Base-by-base conservation (phyloP, 2,113 vertebrate species). In the Phyllostomus discolor region DNA sequence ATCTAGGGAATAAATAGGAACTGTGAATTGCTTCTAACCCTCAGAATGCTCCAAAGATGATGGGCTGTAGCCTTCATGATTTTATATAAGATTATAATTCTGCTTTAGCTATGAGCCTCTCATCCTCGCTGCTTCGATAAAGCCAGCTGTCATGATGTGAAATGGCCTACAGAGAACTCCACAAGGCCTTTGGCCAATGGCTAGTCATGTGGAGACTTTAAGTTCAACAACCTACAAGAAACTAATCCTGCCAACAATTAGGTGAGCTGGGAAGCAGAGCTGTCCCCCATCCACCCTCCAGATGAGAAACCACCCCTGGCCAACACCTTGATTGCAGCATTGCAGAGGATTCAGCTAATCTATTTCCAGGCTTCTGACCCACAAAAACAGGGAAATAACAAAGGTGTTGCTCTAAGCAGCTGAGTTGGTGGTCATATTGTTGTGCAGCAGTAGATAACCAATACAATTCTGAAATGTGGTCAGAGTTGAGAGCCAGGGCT, bases 321-420 rank as follows among this genome's bases (percentile, higher is more conserved):
- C 17, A 10, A 64, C 28, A 75, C 31, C 41, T 76, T 93, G 41
- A 66, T 24, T 83, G 7, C 4, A 83, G 28, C 33, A 35, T 92
- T 79, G 28, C 19, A 57, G 28, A 92, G 31, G 24, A 64, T 83
- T 86, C 73, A 75, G 12, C 2, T 20, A 85, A 89, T 38, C 79
- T 8, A 10, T 66, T 43, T 11, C 73, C 33, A 94, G 73, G 73
- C 33, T 26, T 91, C 24, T 87, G 73, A 92, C 28, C 26, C 43
- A 95, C 24, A 75, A 79, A 87, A 89, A 93, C 28, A 87, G 43
- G 54, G 78, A 94, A 59, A 73, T 79, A 81, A 95, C 62, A 76
- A 79, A 52, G 75, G n/a, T 48, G 38, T 91, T 94, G 46, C 3
- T 80, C 35, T 83, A 95, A 87, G 35, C 12, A 33, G 46, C 28